Evolutionary conservation across 2,888 invertebrate genomes (phyloP), one percentile per base, ranked within the genome.

Genomic region (Bugula neritina): DNA sequence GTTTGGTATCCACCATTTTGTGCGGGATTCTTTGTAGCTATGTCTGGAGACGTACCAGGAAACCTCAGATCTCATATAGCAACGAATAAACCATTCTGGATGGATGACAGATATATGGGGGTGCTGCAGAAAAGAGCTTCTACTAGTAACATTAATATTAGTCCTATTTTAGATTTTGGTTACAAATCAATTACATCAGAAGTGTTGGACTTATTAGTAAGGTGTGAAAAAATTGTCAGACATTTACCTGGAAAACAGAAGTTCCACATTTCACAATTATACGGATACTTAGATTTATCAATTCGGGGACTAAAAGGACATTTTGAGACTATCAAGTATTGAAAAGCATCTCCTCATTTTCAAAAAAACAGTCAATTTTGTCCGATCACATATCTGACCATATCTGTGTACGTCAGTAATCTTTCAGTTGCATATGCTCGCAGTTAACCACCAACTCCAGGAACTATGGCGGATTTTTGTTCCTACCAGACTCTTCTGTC

Each of bases 21-120:
- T 31, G 63, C 63, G 17, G 63, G 63, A 25, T 63, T 63, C 34
- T 63, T 63, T 27, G 63, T 63, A 5, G 63, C 31, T 5, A 63
- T 63, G 63, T 63, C 63, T 27, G 63, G 63, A 63, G 63, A 63
- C 27, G 63, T 63, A 13, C 63, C 63, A 5, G 17, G 31, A 31
- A 25, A 10, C 5, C 63, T 63, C 10, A 21, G 27, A 31, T 31
- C 63, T 25, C 63, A 63, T 31, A 63, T 63, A 63, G 63, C 63
- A 3, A 63, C 29, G 31, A 63, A 63, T 31, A 25, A 25, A 63
- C 63, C 63, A 63, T 63, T 63, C 31, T 63, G 63, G 63, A 63
- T 63, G 63, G 63, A 63, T 31, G 63, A 63, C 27, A 25, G 63
- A 34, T 63, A 63, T 34, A 63, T 63, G 63, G 63, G 63, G 17